Conservation (phyloP, 2,113 vertebrate genomes). For the Eulemur rufifrons region DNA sequence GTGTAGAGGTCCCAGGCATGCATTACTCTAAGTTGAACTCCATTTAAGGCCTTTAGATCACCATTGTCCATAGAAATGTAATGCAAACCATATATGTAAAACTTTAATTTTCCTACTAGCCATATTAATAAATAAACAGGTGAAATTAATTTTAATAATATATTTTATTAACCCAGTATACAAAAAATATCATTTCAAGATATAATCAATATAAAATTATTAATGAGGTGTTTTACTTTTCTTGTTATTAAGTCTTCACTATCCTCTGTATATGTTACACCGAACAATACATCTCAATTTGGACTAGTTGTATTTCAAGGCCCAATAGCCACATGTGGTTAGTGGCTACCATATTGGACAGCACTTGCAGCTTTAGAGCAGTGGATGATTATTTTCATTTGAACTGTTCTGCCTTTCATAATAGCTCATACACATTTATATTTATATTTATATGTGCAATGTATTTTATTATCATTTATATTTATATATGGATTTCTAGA, state of each 20-base stretch:
- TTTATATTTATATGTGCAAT: background rate
- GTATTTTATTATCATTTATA: background rate
- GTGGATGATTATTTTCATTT: background rate
- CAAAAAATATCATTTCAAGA: background rate
- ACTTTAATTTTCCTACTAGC: background rate
- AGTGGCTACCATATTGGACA: background rate
- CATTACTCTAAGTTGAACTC: background rate
- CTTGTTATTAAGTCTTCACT: background rate
- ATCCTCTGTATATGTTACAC: background rate
- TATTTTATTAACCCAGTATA: background rate
- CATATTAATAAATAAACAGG: background rate
- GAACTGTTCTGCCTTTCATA: background rate
- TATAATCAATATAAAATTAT: background rate
- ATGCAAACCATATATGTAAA: background rate
- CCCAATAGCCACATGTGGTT: background rate
- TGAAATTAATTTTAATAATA: constrained; percentile 2
- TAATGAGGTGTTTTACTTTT: background rate
- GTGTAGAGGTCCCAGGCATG: background rate
- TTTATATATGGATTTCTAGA: background rate
- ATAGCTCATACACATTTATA: background rate
- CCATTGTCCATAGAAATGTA: background rate
- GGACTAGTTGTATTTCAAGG: background rate
- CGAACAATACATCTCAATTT: background rate
- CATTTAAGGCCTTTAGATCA: background rate
- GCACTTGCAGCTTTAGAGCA: background rate